A percentile compares a stretch with the other conserved stretches of the same genome.
These are phyloP conservation scores for Sinocyclocheilus maitianheensis DNA, from an alignment of 2,113 vertebrate genomes.

Conservation along the genomic window DNA sequence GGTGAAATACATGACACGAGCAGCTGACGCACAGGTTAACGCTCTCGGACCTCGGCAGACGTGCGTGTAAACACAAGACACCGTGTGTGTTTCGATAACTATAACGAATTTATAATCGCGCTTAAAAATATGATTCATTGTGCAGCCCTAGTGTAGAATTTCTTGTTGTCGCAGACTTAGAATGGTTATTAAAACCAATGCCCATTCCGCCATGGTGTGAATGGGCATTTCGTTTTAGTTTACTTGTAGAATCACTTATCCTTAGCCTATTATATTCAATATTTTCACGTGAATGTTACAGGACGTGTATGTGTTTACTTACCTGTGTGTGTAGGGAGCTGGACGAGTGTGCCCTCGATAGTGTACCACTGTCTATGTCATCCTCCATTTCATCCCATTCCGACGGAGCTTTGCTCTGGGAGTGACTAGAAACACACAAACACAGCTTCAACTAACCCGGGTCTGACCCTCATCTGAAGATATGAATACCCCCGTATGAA, in stretches of 20 bases:
- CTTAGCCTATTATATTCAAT: not conserved
- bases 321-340: slow-evolving; percentile 71
- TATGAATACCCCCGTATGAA: not conserved
- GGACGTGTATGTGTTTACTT: not conserved
- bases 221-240: not conserved
- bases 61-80: too few relatives aligned
- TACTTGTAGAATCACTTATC: not conserved
- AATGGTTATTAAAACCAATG: not conserved
- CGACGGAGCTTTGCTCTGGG: slow-evolving; percentile 69
- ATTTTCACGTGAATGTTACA: not conserved
- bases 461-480: not conserved
- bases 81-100: too few relatives aligned
- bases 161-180: not conserved
- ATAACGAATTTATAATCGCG: too few relatives aligned
- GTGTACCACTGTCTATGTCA: slow-evolving; percentile 62
- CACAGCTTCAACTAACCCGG: not conserved
- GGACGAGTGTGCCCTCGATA: slow-evolving; percentile 70
- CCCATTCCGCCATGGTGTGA: not conserved
- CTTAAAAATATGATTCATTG: too few relatives aligned
- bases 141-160: too few relatives aligned
- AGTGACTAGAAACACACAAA: slow-evolving; percentile 68
- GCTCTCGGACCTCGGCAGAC: not conserved
- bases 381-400: slow-evolving; percentile 70
- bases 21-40: not conserved
- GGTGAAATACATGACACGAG: not conserved